A percentile compares a stretch with the other conserved stretches of the same genome.
Conservation (phyloP, 2,797 vertebrate genomes). For the Manis crassicaudata region DNA sequence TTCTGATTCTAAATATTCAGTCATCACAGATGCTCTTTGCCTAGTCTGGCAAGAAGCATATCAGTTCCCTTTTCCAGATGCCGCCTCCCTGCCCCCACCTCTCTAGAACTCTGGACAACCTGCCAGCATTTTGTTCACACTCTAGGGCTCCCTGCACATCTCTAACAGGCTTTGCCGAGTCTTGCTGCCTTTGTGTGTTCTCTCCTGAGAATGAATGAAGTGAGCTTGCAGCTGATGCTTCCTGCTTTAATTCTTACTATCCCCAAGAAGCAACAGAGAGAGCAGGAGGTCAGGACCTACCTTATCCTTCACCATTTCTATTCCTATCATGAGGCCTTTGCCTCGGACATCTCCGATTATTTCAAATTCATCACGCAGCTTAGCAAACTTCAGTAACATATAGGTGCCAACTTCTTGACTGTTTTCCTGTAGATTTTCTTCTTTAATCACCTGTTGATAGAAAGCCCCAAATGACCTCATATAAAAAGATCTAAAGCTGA, state of each 20-base stretch:
- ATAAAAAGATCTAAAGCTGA: neutral
- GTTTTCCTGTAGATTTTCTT: slow-evolving; percentile 90
- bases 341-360: slow-evolving; percentile 96
- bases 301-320: slow-evolving; percentile 98
- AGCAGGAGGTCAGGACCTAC: slow-evolving; percentile 81
- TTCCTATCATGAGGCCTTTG: slow-evolving; percentile 95
- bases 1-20: neutral
- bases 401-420: slow-evolving; percentile 91
- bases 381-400: slow-evolving; percentile 90
- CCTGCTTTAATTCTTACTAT: neutral
- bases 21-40: neutral
- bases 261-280: neutral
- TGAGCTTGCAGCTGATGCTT: neutral
- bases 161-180: neutral
- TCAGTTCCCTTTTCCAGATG: neutral
- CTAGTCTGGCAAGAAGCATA: neutral
- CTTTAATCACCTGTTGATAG: slow-evolving; percentile 90
- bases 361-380: slow-evolving; percentile 92
- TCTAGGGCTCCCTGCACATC: neutral
- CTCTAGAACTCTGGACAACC: neutral
- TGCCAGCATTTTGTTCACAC: neutral
- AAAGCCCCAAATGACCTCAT: neutral
- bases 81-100: neutral
- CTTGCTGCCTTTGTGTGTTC: too few relatives aligned
- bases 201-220: neutral